These are phyloP conservation scores for Propithecus perrieri DNA, from an alignment of 2,797 vertebrate genomes.

Conservation along the genomic window DNA sequence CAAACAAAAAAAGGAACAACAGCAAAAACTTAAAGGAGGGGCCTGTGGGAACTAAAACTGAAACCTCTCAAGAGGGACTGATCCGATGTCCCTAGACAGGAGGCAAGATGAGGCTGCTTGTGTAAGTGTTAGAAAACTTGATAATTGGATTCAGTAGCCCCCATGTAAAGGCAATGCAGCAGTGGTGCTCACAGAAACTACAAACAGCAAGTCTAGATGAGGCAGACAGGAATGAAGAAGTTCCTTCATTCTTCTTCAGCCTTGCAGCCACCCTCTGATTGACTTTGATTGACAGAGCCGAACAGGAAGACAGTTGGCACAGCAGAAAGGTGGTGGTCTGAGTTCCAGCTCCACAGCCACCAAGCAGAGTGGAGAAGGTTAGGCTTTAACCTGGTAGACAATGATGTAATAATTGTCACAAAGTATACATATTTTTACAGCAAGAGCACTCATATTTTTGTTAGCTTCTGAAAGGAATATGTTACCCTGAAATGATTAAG, in stretches of 20 bases:
- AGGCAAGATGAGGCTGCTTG: neutral
- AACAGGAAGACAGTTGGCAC: neutral
- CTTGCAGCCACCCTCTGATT: neutral
- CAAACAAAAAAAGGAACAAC: neutral
- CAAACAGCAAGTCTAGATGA: neutral
- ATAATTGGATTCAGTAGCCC: neutral
- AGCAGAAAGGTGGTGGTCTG: neutral
- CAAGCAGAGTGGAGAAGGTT: neutral
- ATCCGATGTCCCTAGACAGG: no score
- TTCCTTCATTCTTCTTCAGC: neutral
- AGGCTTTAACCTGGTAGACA: neutral
- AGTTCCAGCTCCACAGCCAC: neutral
- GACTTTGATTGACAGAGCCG: neutral
- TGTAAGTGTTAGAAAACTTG: neutral
- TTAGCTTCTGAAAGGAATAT: neutral
- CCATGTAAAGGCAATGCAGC: neutral
- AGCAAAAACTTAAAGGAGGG: neutral
- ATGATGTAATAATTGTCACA: neutral
- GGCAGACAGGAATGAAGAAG: neutral
- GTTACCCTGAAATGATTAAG: neutral
- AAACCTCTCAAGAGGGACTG: neutral
- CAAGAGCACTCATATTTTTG: neutral
- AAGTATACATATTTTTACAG: neutral
- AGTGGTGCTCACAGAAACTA: neutral
- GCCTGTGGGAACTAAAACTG: neutral